Evolutionary conservation across 2,888 invertebrate genomes (phyloP).

Genomic region (Paralinhomoeus sp.): DNA sequence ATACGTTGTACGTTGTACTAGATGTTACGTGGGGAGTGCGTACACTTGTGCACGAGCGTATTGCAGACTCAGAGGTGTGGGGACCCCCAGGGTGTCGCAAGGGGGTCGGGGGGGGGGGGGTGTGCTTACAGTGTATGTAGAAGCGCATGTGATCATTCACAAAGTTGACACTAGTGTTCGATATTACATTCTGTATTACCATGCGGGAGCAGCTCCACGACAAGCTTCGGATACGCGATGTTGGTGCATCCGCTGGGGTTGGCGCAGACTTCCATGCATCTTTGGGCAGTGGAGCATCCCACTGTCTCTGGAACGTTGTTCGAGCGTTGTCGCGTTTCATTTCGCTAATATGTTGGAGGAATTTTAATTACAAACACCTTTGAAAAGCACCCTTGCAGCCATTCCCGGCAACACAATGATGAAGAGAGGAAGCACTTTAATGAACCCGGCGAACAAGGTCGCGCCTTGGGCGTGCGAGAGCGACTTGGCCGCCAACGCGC

Average conservation of each 20-base stretch:
- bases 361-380: conserved; percentile 13
- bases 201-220: conserved; percentile 30
- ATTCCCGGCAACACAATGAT: conserved; percentile 35
- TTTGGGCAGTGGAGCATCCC: conserved; percentile 24
- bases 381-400: conserved; percentile 32
- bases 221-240: conserved; percentile 32
- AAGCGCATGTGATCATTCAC: no score
- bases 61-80: no score
- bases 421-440: conserved; percentile 32
- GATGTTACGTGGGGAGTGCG: not conserved
- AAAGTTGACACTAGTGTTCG: no score
- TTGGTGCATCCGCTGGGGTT: conserved; percentile 31
- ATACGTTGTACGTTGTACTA: no score
- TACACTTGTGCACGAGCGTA: not conserved
- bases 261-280: conserved; percentile 29
- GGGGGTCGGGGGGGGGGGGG: no score
- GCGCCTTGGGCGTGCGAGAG: conserved; percentile 34
- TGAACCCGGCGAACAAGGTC: conserved; percentile 31
- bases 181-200: conserved; percentile 14
- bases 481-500: conserved; percentile 33
- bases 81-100: no score
- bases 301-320: no score
- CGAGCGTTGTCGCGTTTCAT: conserved; percentile 7
- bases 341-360: not conserved
- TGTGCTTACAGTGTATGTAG: no score